Evolutionary conservation across 2,888 invertebrate species (phyloP), one percentile per base, ranked within the genome.

Genomic region (Drosophila ezoana): DNA sequence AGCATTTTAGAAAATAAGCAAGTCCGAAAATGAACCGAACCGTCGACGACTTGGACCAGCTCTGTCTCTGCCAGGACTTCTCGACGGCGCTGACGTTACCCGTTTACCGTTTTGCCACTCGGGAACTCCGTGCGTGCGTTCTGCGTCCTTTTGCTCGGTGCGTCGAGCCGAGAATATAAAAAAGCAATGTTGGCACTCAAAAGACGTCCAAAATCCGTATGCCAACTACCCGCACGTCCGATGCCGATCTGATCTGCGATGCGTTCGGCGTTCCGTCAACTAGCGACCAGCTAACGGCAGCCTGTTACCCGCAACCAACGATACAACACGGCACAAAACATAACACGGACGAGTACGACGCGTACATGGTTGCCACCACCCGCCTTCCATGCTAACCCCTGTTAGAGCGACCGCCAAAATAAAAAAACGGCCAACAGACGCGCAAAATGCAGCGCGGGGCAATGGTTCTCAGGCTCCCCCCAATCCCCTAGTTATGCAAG

Each of bases 161-260:
- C 79, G 78, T 90, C 90, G 86, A 82, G 87, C 77, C 75, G 89
- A 90, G 88, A 89, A 90, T 90, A 90, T 90, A 90, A 90, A 90
- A 90, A 90, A 90, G 88, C 90, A 90, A 90, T 90, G 90, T 82
- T 90, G 83, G 67, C 89, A 90, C 91, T 90, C 90, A 90, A 90
- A 90, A 90, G 90, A 90, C 91, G 90, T 91, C 90, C 89, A 90
- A 86, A 90, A 89, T 90, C 91, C 90, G 91, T 90, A 90, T 90
- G 91, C 90, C 91, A 90, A 86, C 89, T 85, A 87, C 83, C 85
- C 72, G 87, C 89, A 89, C 89, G 90, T 89, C 89, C 87, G 81
- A 86, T 86, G 86, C 86, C 90, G 89, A 88, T 91, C 28, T 87
- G 89, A 90, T 90, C 90, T 90, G 90, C 85, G 69, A 60, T 86